These are phyloP conservation scores for Psittacula cyanocephala DNA, from an alignment of 2,113 vertebrate genomes.

Conservation along the genomic window DNA sequence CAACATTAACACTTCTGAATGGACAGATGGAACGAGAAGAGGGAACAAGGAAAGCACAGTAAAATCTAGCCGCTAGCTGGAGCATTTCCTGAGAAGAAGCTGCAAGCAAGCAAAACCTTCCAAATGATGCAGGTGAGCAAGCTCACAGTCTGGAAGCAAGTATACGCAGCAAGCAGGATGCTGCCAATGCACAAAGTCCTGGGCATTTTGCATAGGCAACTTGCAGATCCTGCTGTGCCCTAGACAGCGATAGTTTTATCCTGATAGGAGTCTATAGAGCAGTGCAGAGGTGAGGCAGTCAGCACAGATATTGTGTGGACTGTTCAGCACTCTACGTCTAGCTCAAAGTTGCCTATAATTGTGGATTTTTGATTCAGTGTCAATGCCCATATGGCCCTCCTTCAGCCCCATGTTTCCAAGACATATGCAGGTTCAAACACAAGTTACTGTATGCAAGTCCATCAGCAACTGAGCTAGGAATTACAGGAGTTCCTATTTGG, in stretches of 20 bases:
- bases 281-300: neutral
- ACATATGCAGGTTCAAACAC: neutral
- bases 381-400: neutral
- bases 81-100: slow-evolving; percentile 32
- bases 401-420: neutral
- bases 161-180: neutral
- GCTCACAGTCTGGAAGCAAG: neutral
- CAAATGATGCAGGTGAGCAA: neutral
- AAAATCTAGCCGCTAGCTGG: slow-evolving; percentile 29
- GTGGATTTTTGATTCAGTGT: neutral
- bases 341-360: neutral
- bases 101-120: neutral
- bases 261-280: neutral
- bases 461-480: neutral
- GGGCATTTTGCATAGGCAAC: neutral
- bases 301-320: neutral
- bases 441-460: neutral
- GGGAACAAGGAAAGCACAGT: slow-evolving; percentile 48
- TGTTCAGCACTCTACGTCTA: neutral
- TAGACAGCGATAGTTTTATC: neutral
- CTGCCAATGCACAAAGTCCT: neutral
- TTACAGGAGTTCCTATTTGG: neutral
- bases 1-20: slow-evolving; percentile 15
- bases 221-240: neutral
- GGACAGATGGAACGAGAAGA: neutral